Evolutionary conservation across 2,888 invertebrate genomes (phyloP).

Genomic region (Adelognathus sp.): DNA sequence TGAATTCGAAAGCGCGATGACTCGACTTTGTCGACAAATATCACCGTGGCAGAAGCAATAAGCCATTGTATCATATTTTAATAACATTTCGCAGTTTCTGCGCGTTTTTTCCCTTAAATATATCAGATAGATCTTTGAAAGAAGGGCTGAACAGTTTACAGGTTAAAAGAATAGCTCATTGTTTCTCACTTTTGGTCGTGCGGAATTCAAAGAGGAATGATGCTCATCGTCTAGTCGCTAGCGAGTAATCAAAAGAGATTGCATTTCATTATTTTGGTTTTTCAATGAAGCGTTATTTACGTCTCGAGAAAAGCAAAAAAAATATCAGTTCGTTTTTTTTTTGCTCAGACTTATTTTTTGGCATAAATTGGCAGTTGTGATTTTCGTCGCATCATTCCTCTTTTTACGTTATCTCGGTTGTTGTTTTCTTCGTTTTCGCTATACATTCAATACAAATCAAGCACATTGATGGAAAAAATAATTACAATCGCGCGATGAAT

Average conservation of each 20-base stretch:
- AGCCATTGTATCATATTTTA: slow-evolving; percentile 57
- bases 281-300: not conserved
- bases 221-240: slow-evolving; percentile 44
- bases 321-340: not conserved
- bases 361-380: slow-evolving; percentile 74
- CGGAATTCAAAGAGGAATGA: slow-evolving; percentile 70
- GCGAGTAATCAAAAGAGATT: not conserved
- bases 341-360: slow-evolving; percentile 62
- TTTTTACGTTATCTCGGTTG: too few species aligned
- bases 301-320: not conserved
- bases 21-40: slow-evolving; percentile 60
- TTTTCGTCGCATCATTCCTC: slow-evolving; percentile 66
- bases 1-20: slow-evolving; percentile 38
- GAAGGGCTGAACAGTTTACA: slow-evolving; percentile 37
- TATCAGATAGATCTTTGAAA: not conserved
- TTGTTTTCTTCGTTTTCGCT: slow-evolving; percentile 42
- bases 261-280: not conserved
- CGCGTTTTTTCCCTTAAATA: not conserved
- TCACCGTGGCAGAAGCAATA: slow-evolving; percentile 61
- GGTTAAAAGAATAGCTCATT: slow-evolving; percentile 62
- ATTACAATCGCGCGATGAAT: slow-evolving; percentile 65
- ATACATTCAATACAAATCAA: slow-evolving; percentile 62
- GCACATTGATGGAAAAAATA: slow-evolving; percentile 69
- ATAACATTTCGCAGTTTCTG: not conserved
- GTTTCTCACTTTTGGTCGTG: slow-evolving; percentile 57